Evolutionary conservation across 2,888 invertebrate species (phyloP).

Genomic region (Arctia plantaginis): DNA sequence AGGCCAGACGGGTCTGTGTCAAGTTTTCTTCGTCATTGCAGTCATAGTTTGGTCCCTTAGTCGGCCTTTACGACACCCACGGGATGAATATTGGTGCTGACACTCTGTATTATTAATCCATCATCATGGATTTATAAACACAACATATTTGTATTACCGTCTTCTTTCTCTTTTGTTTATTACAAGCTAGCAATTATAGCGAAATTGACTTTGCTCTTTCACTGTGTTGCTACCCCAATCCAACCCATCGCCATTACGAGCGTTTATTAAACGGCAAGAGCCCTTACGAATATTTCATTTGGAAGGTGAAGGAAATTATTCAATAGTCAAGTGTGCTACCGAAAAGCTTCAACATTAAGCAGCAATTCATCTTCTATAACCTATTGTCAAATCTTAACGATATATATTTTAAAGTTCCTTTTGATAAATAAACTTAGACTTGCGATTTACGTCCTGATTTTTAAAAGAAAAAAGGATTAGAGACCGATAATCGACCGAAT

Average conservation of each 20-base stretch:
- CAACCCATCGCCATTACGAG: constrained; percentile 43
- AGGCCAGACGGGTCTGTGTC: no score
- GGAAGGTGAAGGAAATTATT: constrained; percentile 47
- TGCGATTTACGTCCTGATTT: not conserved
- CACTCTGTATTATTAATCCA: no score
- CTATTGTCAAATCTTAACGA: not conserved
- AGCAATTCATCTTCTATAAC: constrained; percentile 28
- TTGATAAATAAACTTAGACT: not conserved
- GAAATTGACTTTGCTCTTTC: constrained; percentile 5
- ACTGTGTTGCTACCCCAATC: constrained; percentile 20
- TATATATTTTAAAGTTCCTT: constrained; percentile 17
- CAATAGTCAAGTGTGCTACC: constrained; percentile 34
- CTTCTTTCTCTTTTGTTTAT: not conserved
- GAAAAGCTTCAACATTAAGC: constrained; percentile 34
- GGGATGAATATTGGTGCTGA: no score
- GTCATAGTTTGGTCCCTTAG: no score
- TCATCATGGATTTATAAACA: no score
- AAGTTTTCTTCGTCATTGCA: no score
- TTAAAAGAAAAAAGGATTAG: not conserved
- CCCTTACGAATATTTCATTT: constrained; percentile 52
- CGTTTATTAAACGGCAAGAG: constrained; percentile 48
- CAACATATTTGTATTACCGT: no score
- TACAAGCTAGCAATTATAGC: constrained; percentile 7
- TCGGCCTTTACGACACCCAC: no score
- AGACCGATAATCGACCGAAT: not conserved